Evolutionary conservation across 2,113 vertebrate genomes (phyloP).

Genomic region (Cygnus atratus): DNA sequence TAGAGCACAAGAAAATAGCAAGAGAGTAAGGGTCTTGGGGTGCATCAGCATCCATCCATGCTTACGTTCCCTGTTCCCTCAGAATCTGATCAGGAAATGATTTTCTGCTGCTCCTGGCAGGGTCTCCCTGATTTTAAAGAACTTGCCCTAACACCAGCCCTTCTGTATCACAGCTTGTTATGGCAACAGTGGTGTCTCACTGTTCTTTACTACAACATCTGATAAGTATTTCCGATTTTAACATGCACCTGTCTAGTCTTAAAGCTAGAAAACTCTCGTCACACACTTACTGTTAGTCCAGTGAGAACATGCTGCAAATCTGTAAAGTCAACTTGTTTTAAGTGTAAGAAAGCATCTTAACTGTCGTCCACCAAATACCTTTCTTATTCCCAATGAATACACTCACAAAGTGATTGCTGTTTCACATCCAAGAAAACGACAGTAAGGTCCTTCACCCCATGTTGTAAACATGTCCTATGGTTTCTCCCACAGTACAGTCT

Average conservation of each 20-base stretch:
- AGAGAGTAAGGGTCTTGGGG: background rate
- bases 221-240: background rate
- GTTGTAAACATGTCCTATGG: background rate
- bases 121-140: too few species aligned
- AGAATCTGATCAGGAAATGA: background rate
- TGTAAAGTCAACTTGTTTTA: background rate
- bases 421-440: background rate
- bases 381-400: background rate
- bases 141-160: background rate
- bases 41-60: background rate
- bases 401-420: background rate
- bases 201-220: background rate
- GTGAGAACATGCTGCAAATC: background rate
- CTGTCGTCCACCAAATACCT: background rate
- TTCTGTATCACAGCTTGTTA: background rate
- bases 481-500: background rate
- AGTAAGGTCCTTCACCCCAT: background rate
- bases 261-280: background rate
- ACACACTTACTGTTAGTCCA: background rate
- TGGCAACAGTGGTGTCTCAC: background rate
- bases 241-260: background rate
- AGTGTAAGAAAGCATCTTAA: background rate
- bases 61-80: background rate
- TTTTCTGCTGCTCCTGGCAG: background rate
- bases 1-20: background rate